A percentile compares a stretch with the other conserved stretches of the same genome.
These are phyloP conservation scores for Burhinus oedicnemus DNA, from an alignment of 2,113 vertebrate genomes.

Conservation along the genomic window DNA sequence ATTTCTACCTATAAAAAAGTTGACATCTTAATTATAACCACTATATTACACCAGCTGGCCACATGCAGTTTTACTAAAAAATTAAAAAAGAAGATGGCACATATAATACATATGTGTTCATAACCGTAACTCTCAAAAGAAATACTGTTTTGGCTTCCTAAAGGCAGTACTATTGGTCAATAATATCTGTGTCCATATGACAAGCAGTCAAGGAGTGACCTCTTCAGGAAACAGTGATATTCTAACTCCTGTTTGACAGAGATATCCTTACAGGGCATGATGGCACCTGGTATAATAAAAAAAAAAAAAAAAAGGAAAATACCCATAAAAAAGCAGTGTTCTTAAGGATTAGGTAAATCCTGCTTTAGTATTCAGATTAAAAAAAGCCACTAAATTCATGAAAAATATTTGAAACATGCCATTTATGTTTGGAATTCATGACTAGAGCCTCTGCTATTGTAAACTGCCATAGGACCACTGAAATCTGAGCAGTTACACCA, in stretches of 20 bases:
- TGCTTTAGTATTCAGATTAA: not conserved
- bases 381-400: not conserved
- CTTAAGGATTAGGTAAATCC: not conserved
- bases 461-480: not conserved
- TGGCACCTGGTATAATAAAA: too few species aligned
- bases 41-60: not conserved
- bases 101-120: not conserved
- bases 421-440: not conserved
- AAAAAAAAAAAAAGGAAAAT: not conserved
- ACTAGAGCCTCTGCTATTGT: not conserved
- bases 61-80: not conserved
- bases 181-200: not conserved
- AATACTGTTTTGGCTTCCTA: not conserved
- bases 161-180: not conserved
- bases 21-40: not conserved
- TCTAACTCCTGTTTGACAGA: not conserved
- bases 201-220: constrained; percentile 26
- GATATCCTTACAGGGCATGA: not conserved
- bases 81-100: not conserved
- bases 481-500: not conserved
- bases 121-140: not conserved
- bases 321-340: not conserved
- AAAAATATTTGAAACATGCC: not conserved
- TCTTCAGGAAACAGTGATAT: constrained; percentile 36
- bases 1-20: not conserved